These are phyloP conservation scores for Synergus umbraculus DNA, from an alignment of 2,888 invertebrate genomes.

Conservation along the genomic window DNA sequence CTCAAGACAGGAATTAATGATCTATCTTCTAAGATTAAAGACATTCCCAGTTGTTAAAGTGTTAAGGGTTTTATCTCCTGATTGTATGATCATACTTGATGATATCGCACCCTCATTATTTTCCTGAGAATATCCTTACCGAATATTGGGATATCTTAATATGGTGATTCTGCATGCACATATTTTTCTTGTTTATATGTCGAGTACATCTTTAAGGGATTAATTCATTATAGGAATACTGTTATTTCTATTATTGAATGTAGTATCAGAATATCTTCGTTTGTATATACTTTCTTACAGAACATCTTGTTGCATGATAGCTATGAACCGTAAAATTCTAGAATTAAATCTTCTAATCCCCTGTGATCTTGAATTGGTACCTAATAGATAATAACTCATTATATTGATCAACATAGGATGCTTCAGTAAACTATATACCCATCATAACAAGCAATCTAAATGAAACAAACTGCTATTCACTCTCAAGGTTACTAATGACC, in stretches of 20 bases:
- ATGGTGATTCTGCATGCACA: background rate
- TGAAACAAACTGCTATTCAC: background rate
- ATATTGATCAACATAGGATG: background rate
- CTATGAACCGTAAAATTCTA: too few species aligned
- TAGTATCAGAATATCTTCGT: background rate
- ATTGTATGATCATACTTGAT: background rate
- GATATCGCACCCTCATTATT: background rate
- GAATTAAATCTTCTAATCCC: too few species aligned
- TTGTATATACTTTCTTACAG: too few species aligned
- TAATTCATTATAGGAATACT: background rate
- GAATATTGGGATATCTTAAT: background rate
- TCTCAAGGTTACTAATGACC: background rate
- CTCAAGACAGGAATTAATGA: background rate
- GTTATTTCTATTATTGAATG: background rate
- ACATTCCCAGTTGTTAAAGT: background rate
- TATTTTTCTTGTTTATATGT: background rate
- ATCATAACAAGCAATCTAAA: background rate
- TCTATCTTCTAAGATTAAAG: background rate
- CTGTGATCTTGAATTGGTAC: too few species aligned
- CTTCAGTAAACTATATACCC: background rate
- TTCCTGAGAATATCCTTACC: background rate
- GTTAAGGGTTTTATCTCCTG: background rate
- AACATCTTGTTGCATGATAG: too few species aligned
- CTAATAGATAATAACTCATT: background rate
- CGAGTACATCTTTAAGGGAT: background rate